Percentiles rank a stretch among this genome's conserved stretches.
Conservation (phyloP, 2,888 invertebrate species). For the Drosophila anomelani region DNA sequence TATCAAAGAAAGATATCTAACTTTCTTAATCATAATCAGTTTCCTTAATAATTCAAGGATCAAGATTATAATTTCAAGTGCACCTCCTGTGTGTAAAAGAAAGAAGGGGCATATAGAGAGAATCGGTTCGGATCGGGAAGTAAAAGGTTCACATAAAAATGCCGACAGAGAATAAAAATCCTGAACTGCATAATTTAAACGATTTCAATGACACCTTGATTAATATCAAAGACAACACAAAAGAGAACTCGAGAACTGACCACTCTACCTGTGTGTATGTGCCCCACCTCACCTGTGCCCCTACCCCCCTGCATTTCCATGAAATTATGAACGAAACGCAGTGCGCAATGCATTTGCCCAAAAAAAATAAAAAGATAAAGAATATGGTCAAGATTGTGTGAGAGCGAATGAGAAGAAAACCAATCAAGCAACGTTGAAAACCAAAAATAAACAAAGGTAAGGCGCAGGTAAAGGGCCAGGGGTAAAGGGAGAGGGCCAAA, state of each 20-base stretch:
- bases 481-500: slow-evolving; percentile 14
- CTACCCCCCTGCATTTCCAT: slow-evolving; percentile 61
- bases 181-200: slow-evolving; percentile 80
- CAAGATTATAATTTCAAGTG: slow-evolving; percentile 11
- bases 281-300: slow-evolving; percentile 25
- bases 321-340: slow-evolving; percentile 80
- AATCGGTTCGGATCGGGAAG: slow-evolving; percentile 10
- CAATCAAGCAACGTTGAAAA: slow-evolving; percentile 77
- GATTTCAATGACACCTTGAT: slow-evolving; percentile 84
- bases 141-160: slow-evolving; percentile 39
- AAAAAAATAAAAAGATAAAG: slow-evolving; percentile 61
- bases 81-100: not conserved
- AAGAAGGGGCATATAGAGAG: slow-evolving; percentile 4
- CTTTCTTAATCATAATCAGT: not conserved
- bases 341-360: slow-evolving; percentile 71
- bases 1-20: not conserved
- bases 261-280: slow-evolving; percentile 55
- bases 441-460: slow-evolving; percentile 72
- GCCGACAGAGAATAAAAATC: slow-evolving; percentile 50
- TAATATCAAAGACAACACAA: slow-evolving; percentile 76
- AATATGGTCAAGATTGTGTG: slow-evolving; percentile 37
- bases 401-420: slow-evolving; percentile 51
- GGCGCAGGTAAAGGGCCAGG: slow-evolving; percentile 43
- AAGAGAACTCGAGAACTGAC: slow-evolving; percentile 47
- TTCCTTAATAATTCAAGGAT: not conserved